phyloP scores from a whole-genome alignment of 2,888 invertebrate genomes.

The Drosophila siamana region DNA sequence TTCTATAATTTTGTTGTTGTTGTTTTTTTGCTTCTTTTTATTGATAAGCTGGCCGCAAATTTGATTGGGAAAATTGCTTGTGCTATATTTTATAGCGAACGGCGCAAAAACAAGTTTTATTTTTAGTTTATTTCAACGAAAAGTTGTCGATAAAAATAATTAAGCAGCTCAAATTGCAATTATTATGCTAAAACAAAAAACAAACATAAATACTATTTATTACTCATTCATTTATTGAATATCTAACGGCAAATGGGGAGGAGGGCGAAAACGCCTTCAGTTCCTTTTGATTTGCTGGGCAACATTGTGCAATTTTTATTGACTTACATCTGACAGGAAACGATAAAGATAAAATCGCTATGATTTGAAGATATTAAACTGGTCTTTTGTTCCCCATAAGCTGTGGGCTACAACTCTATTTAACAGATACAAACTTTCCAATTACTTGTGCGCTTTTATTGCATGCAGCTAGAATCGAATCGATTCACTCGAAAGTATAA shows the following conservation, averaged over 20 bases:
- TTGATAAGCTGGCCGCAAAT: conserved; percentile 36
- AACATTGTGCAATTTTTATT: neutral
- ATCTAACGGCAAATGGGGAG: too few species aligned
- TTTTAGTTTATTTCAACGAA: neutral
- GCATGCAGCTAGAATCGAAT: neutral
- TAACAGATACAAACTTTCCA: neutral
- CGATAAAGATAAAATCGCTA: too few species aligned
- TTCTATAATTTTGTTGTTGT: neutral
- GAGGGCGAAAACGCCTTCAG: too few species aligned
- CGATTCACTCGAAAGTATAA: neutral
- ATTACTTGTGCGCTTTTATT: neutral
- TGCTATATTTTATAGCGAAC: conserved; percentile 7
- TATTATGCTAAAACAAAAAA: neutral
- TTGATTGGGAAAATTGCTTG: conserved; percentile 25
- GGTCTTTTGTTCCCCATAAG: neutral
- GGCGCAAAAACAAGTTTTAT: conserved; percentile 14
- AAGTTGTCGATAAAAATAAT: neutral
- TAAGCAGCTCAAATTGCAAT: neutral
- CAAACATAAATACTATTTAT: neutral
- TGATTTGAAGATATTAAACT: too few species aligned
- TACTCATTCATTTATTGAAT: neutral
- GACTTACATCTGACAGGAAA: neutral
- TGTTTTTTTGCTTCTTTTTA: conserved; percentile 5
- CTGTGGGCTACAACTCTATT: neutral
- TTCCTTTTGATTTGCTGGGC: too few species aligned